Percentiles rank a stretch among this genome's conserved stretches.
These are phyloP conservation scores for Monopterus albus DNA, from an alignment of 2,113 vertebrate genomes.

Conservation along the genomic window DNA sequence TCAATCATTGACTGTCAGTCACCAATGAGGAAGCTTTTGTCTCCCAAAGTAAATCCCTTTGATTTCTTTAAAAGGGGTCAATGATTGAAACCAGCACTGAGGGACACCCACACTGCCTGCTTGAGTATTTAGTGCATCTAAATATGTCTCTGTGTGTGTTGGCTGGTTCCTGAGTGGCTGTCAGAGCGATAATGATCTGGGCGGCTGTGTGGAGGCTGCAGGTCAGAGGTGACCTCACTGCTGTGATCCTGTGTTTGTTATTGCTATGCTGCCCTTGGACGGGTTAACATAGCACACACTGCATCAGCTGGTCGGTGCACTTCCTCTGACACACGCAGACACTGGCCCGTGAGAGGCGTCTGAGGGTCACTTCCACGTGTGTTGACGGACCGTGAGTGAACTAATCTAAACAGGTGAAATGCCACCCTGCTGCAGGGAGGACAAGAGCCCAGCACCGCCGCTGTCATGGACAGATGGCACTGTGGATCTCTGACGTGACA, in stretches of 20 bases:
- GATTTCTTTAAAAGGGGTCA: constrained; percentile 68
- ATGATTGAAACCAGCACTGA: constrained; percentile 69
- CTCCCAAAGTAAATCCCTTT: constrained; percentile 52
- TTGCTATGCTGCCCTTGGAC: constrained; percentile 84
- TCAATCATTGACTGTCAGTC: constrained; percentile 82
- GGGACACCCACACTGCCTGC: constrained; percentile 34
- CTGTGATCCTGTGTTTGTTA: constrained; percentile 86
- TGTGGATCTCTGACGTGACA: no score
- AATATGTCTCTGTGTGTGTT: constrained; percentile 1
- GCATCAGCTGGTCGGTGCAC: constrained; percentile 69
- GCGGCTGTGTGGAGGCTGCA: constrained; percentile 43
- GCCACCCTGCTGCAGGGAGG: constrained; percentile 66
- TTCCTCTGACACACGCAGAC: constrained; percentile 56
- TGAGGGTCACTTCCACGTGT: constrained; percentile 75
- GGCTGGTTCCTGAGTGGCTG: constrained; percentile 37
- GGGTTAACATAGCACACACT: constrained; percentile 82
- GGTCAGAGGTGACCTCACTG: constrained; percentile 77
- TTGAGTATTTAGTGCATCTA: constrained; percentile 15
- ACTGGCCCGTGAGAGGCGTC: constrained; percentile 29
- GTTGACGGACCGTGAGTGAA: constrained; percentile 69
- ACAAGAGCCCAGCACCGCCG: constrained; percentile 42
- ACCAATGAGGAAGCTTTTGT: constrained; percentile 73
- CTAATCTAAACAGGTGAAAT: constrained; percentile 79
- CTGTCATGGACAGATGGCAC: no score
- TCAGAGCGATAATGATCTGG: constrained; percentile 75